Evolutionary conservation across 2,797 vertebrate species (phyloP), one percentile per base, ranked within the genome.

Genomic region (Anabas testudineus): DNA sequence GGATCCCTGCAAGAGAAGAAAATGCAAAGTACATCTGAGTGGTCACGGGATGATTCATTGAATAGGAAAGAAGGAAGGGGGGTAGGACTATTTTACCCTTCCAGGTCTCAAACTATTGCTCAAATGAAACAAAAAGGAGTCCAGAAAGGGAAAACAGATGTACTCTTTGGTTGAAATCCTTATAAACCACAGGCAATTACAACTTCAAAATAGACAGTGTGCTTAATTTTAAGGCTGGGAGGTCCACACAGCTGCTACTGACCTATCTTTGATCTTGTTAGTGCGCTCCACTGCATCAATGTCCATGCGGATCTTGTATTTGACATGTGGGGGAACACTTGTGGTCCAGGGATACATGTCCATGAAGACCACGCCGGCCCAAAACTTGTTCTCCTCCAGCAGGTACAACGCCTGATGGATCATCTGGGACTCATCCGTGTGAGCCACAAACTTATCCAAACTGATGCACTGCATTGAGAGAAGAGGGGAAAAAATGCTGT

Each of bases 221-320:
- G 18, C 21, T 53, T 68, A 15, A 48, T 30, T 32, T 39, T 18
- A 95, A 96, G 89, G 59, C 83, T 21, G 3, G 4, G 28, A 22
- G 21, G 8, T 37, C 94, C 93, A 76, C 90, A 85, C 74, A 80
- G 89, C 19, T 54, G 21, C 46, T 5, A 43, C 71, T 83, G 55
- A 98, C 97, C 97, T 96, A 93, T 98, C 97, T 91, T 96, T 97
- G 83, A 98, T 96, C 90, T 99, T 97, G 82, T 98, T 97, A 78
- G 97, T 98, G 55, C 96, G 96, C 86, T 99, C 96, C 81, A 98
- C 96, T 2, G 94, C 91, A 1, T 99, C 97, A 10, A 98, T 98
- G 86, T 99, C 96, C 97, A 98, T 97, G 54, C 95, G 96, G 83
- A 99, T 98, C 92, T 98, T 97, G 82, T 96, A 98, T 74, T 94